A percentile compares a stretch with the other conserved stretches of the same genome.
phyloP scores from a whole-genome alignment of 1,140 invertebrate species.

The Anoplophora glabripennis region DNA sequence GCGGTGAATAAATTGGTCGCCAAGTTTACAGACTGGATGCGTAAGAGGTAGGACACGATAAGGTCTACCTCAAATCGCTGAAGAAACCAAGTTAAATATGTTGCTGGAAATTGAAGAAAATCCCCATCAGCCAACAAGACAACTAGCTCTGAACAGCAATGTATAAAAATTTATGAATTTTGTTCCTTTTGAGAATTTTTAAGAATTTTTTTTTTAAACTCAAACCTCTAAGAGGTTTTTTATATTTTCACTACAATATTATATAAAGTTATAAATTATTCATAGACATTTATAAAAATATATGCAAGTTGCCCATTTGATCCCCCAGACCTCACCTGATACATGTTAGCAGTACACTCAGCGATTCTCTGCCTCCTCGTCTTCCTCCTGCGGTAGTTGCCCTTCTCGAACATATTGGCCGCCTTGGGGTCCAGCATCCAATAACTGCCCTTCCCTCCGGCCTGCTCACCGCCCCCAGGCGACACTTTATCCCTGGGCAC shows the following conservation, averaged over 20 bases:
- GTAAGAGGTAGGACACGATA: too few species aligned
- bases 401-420: conserved; percentile 88
- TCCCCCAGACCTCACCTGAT: conserved; percentile 30
- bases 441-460: conserved; percentile 65
- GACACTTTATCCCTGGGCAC: conserved; percentile 72
- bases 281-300: not conserved
- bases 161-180: too few species aligned
- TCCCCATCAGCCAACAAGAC: too few species aligned
- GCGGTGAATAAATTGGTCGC: too few species aligned
- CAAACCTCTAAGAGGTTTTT: too few species aligned
- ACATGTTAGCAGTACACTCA: conserved; percentile 30
- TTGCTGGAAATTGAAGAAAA: too few species aligned
- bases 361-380: conserved; percentile 52
- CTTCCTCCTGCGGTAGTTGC: conserved; percentile 71
- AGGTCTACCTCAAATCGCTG: too few species aligned
- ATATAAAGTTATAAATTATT: not conserved
- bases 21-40: too few species aligned
- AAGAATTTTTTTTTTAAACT: not conserved
- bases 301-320: not conserved
- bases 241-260: not conserved
- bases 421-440: conserved; percentile 86
- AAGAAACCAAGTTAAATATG: too few species aligned
- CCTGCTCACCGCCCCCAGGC: conserved; percentile 54
- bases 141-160: too few species aligned
- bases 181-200: not conserved